Conservation (phyloP, 1,140 invertebrate species). For the Chironomus striatipennis region DNA sequence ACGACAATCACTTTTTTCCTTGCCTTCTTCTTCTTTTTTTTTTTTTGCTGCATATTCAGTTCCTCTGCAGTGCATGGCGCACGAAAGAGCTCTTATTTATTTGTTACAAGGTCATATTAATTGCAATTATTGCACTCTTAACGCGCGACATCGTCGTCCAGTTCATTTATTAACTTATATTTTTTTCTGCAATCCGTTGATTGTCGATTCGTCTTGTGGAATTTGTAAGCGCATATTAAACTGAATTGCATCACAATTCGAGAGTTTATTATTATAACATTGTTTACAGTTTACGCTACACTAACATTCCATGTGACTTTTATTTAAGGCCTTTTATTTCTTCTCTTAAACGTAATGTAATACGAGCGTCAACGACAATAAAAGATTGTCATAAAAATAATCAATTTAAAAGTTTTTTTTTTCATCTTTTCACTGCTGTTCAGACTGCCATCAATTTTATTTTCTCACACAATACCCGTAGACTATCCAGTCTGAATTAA, state of each 20-base stretch:
- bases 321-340: conserved; percentile 1
- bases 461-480: too few species aligned
- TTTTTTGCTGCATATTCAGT: too few species aligned
- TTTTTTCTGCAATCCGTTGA: neutral
- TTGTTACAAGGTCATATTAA: conserved; percentile 9
- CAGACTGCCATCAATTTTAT: too few species aligned
- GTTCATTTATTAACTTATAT: too few species aligned
- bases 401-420: too few species aligned
- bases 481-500: too few species aligned
- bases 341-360: neutral
- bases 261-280: neutral
- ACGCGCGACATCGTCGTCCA: neutral
- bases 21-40: neutral
- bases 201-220: neutral
- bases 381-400: neutral
- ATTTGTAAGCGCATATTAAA: neutral
- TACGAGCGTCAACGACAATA: conserved; percentile 1
- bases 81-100: neutral
- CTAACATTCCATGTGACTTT: neutral
- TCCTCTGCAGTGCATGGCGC: neutral
- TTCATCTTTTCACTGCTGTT: too few species aligned
- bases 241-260: neutral
- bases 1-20: neutral
- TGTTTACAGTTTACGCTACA: conserved; percentile 13
- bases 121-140: conserved; percentile 13